phyloP scores from a whole-genome alignment of 1,140 invertebrate genomes.

The Alviniconcha marisindica region DNA sequence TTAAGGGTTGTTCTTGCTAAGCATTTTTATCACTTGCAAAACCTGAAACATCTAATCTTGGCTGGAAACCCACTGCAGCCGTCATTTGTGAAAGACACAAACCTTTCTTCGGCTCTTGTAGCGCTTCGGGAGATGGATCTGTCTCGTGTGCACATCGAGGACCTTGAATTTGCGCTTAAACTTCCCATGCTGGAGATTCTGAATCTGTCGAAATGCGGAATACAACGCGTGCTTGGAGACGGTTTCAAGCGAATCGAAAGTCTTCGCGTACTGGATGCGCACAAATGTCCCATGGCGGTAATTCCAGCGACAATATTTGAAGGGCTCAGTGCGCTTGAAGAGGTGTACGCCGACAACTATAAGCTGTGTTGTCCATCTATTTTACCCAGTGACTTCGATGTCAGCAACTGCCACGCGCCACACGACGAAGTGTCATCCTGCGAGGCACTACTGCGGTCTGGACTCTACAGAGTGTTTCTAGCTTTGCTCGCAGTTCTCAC shows the following conservation, averaged over 20 bases:
- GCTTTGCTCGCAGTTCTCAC: constrained; percentile 48
- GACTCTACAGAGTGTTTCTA: constrained; percentile 41
- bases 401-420: constrained; percentile 33
- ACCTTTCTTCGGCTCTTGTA: neutral
- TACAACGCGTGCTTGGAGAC: neutral
- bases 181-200: neutral
- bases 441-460: constrained; percentile 47
- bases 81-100: neutral
- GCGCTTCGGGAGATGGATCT: too few species aligned
- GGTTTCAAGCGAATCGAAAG: neutral
- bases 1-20: neutral
- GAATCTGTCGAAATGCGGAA: neutral
- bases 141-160: neutral
- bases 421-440: constrained; percentile 55
- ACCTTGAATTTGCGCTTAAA: neutral
- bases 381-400: constrained; percentile 39
- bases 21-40: constrained; percentile 9
- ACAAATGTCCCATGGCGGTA: neutral
- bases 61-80: constrained; percentile 23
- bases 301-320: neutral
- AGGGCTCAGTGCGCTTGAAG: neutral
- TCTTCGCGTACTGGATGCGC: neutral
- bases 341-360: constrained; percentile 41
- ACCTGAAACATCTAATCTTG: constrained; percentile 24
- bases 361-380: constrained; percentile 49